Percentiles rank a stretch among this genome's conserved stretches.
Conservation (phyloP, 2,113 vertebrate genomes). For the Bufo gargarizans region DNA sequence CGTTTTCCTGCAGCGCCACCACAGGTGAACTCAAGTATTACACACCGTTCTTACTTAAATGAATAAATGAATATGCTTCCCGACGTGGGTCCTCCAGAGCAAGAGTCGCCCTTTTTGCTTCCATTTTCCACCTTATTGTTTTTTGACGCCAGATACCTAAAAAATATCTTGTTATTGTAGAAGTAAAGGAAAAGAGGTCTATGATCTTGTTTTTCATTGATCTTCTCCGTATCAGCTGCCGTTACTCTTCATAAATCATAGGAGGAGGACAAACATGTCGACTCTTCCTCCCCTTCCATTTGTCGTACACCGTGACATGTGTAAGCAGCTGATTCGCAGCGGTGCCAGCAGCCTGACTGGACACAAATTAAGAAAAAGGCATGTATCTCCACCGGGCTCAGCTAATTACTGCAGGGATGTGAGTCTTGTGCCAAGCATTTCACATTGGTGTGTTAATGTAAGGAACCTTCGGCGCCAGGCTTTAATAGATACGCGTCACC, state of each 20-base stretch:
- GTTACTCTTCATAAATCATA: slow-evolving; percentile 54
- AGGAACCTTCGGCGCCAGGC: slow-evolving; percentile 35
- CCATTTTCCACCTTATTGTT: too few species aligned
- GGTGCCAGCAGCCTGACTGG: slow-evolving; percentile 50
- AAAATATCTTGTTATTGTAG: slow-evolving; percentile 10
- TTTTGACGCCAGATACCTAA: too few species aligned
- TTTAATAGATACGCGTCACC: neutral
- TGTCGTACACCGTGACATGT: slow-evolving; percentile 61
- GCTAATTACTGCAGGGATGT: neutral
- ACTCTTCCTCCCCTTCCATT: slow-evolving; percentile 62
- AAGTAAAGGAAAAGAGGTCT: neutral
- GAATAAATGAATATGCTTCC: too few species aligned
- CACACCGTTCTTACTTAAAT: too few species aligned
- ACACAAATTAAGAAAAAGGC: slow-evolving; percentile 25
- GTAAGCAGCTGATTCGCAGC: slow-evolving; percentile 65
- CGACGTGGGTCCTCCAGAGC: too few species aligned
- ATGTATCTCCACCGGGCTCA: neutral
- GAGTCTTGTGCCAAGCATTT: slow-evolving; percentile 34
- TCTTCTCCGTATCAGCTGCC: slow-evolving; percentile 58
- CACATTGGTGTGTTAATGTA: slow-evolving; percentile 34
- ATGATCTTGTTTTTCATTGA: neutral
- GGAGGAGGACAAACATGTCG: slow-evolving; percentile 59
- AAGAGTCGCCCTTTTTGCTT: too few species aligned
- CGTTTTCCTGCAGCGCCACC: too few species aligned
- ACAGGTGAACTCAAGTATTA: too few species aligned